phyloP scores from a whole-genome alignment of 2,797 vertebrate genomes.

The Siniperca undulata region DNA sequence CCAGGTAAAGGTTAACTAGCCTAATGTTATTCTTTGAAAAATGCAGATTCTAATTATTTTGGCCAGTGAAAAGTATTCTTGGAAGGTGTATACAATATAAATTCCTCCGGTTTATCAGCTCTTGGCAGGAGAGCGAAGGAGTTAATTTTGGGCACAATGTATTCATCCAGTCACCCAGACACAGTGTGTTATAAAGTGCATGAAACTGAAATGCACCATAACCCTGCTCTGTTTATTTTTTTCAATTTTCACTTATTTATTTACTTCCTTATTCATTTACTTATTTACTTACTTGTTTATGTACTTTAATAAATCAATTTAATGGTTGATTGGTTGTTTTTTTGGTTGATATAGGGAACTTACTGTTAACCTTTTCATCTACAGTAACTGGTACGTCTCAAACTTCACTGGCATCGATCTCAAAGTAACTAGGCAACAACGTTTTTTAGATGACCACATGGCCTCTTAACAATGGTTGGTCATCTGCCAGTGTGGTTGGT shows the following conservation, averaged over 20 bases:
- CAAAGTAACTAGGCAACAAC: background rate
- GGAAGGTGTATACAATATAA: background rate
- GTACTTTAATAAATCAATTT: background rate
- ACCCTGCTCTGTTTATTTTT: background rate
- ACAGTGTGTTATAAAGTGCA: background rate
- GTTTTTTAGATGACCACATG: background rate
- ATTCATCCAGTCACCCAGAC: background rate
- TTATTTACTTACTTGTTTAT: background rate
- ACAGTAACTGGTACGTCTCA: background rate
- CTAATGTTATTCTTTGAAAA: slow-evolving; percentile 12
- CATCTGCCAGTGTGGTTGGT: slow-evolving; percentile 6
- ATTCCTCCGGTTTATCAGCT: slow-evolving; percentile 37
- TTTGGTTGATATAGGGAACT: background rate
- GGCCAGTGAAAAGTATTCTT: slow-evolving; percentile 26
- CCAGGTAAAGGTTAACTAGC: background rate
- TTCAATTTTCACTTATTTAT: background rate
- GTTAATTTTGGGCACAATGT: background rate
- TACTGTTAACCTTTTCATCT: background rate
- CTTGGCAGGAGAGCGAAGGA: slow-evolving; percentile 2
- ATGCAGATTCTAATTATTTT: slow-evolving; percentile 15
- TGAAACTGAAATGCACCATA: background rate
- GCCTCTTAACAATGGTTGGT: slow-evolving; percentile 1
- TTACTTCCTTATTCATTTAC: too few relatives aligned
- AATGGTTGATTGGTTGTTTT: background rate
- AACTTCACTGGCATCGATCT: background rate